Evolutionary conservation across 53 echinoderm and acorn worm species (phyloP).

Genomic region (Pentamera pediparva): DNA sequence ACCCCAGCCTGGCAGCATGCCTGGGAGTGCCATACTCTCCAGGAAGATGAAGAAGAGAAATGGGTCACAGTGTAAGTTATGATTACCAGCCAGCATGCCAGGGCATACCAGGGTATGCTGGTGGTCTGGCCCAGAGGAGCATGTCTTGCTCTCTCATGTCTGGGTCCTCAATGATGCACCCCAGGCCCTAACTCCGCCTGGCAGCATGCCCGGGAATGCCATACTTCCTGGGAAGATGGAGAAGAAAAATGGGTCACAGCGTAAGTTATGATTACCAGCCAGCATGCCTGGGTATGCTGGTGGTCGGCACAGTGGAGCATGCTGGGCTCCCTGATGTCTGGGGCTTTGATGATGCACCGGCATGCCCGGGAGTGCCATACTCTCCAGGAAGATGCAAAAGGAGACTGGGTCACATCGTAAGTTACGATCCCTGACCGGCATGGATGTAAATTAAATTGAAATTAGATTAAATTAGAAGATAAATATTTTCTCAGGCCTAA

Average conservation of each 20-base stretch:
- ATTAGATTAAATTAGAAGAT: too few relatives aligned
- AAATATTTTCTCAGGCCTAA: too few relatives aligned
- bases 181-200: not conserved
- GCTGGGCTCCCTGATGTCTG: slow-evolving; percentile 8
- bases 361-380: too few relatives aligned
- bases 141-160: slow-evolving; percentile 18
- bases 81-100: slow-evolving; percentile 18
- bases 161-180: not conserved
- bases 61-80: slow-evolving; percentile 56
- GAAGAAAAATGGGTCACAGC: slow-evolving; percentile 51
- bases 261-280: too few relatives aligned
- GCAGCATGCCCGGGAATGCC: slow-evolving; percentile 13
- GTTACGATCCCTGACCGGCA: too few relatives aligned
- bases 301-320: slow-evolving; percentile 5
- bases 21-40: slow-evolving; percentile 22
- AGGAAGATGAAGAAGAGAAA: slow-evolving; percentile 42
- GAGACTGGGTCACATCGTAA: too few relatives aligned
- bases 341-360: slow-evolving; percentile 1
- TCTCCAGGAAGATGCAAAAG: too few relatives aligned
- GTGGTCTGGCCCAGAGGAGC: slow-evolving; percentile 5
- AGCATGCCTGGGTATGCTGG: slow-evolving; percentile 24
- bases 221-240: not conserved
- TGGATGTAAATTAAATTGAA: too few relatives aligned
- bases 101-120: slow-evolving; percentile 22
- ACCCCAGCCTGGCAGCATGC: slow-evolving; percentile 16